Evolutionary conservation across 2,113 vertebrate species (phyloP), one percentile per base, ranked within the genome.

Genomic region (Engystomops pustulosus): DNA sequence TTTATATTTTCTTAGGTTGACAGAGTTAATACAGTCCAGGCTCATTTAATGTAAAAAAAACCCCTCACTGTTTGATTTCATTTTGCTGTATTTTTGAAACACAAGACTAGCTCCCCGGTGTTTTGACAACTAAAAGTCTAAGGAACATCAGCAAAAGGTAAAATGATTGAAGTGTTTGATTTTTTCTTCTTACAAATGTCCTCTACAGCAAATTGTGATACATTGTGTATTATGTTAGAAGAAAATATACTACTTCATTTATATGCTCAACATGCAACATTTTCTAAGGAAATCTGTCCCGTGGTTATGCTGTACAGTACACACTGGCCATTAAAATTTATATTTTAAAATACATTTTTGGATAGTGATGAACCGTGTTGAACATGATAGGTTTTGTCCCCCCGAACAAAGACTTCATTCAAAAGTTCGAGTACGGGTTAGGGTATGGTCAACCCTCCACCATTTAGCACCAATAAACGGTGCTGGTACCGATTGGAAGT

Each of bases 151-250:
- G 11, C 12, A 27, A 27, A 60, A n/a, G 55, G 9, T 60, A 14
- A 60, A 60, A 60, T 60, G 55, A 60, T 60, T 60, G 55, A 60
- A 14, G 12, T 60, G 55, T 60, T 60, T 60, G 55, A 27, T 60
- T 27, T 60, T 49, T 27, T 25, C n/a, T 58, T 11, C 25, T 3
- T 27, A 23, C 6, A 60, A 11, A 60, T 27, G 55, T 27, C 55
- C 55, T 60, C 27, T 27, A 2, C 1, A 60, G 10, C 23, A 60
- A 60, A 23, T 14, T 25, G 14, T 49, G 15, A 49, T 49, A 49
- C 15, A 18, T 17, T 49, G 2, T 60, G 55, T 4, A 27, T 60
- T 27, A 60, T 27, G 55, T 60, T 60, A 5, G 55, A 60, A 60
- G 55, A 60, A 27, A 27, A 60, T 14, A 11, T 25, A 4, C 25